Conservation (phyloP, 2,888 invertebrate species). For the Tanytarsus gracilentus region DNA sequence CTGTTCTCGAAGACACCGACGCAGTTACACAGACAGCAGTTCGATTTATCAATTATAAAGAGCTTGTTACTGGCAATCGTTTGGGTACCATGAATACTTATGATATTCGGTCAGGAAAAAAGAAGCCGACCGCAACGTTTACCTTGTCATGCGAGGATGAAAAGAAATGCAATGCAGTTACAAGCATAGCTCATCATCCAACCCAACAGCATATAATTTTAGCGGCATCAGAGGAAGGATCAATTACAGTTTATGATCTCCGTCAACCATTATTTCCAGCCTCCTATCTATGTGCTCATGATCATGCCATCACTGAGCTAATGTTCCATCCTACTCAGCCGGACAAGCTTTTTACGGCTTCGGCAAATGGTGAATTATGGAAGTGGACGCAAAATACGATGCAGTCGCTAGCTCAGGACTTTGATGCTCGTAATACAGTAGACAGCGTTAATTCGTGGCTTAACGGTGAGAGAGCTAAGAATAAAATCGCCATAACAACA, state of each 20-base stretch:
- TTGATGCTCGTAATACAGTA: not conserved
- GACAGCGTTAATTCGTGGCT: slow-evolving; percentile 52
- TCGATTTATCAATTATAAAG: slow-evolving; percentile 59
- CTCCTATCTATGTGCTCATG: slow-evolving; percentile 69
- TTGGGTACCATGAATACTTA: slow-evolving; percentile 84
- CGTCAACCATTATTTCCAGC: slow-evolving; percentile 74
- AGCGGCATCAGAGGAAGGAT: slow-evolving; percentile 79
- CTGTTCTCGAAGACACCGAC: slow-evolving; percentile 58
- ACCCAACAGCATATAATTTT: slow-evolving; percentile 75
- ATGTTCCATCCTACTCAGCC: slow-evolving; percentile 80
- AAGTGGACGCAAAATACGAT: slow-evolving; percentile 69
- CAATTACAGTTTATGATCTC: slow-evolving; percentile 83
- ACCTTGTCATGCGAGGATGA: slow-evolving; percentile 64
- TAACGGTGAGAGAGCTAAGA: slow-evolving; percentile 58
- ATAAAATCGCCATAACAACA: slow-evolving; percentile 51
- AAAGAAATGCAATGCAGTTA: slow-evolving; percentile 49
- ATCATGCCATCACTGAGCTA: slow-evolving; percentile 70
- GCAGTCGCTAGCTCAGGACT: slow-evolving; percentile 31
- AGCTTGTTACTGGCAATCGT: slow-evolving; percentile 65
- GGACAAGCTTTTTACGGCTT: slow-evolving; percentile 73
- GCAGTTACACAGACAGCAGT: slow-evolving; percentile 72
- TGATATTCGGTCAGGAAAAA: slow-evolving; percentile 60
- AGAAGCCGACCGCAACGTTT: slow-evolving; percentile 60
- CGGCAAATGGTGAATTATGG: slow-evolving; percentile 75
- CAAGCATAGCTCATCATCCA: slow-evolving; percentile 72